Conservation (phyloP, 2,888 invertebrate genomes). For the Ctenicera cuprea region DNA sequence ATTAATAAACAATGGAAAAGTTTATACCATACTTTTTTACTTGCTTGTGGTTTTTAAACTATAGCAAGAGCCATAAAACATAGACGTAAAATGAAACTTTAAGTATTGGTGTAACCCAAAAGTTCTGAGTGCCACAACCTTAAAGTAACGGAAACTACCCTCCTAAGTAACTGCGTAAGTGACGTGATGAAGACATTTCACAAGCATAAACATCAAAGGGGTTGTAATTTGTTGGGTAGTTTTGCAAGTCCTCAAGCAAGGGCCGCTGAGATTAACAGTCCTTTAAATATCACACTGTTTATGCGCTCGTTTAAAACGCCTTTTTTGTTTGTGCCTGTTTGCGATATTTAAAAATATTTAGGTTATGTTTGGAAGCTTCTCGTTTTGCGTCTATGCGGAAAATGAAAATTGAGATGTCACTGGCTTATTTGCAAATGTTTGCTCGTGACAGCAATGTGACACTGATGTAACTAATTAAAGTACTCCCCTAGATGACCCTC, state of each 20-base stretch:
- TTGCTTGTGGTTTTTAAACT: too few species aligned
- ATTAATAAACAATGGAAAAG: too few species aligned
- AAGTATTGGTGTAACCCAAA: conserved; percentile 19
- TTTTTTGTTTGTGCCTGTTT: background rate
- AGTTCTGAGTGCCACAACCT: conserved; percentile 22
- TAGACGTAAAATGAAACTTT: conserved; percentile 12
- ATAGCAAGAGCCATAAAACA: background rate
- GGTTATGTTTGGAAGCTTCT: conserved; percentile 1
- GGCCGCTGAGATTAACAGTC: conserved; percentile 16
- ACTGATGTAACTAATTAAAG: conserved; percentile 49
- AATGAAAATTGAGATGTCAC: conserved; percentile 29
- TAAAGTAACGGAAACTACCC: conserved; percentile 29
- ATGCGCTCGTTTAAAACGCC: background rate
- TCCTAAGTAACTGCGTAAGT: conserved; percentile 22
- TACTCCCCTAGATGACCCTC: conserved; percentile 40
- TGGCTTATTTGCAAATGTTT: conserved; percentile 21
- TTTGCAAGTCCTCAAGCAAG: conserved; percentile 24
- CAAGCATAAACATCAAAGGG: conserved; percentile 30
- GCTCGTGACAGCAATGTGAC: conserved; percentile 32
- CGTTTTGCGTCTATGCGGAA: background rate
- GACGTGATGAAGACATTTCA: conserved; percentile 32
- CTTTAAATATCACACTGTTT: conserved; percentile 1
- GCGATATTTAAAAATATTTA: background rate
- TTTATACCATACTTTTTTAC: too few species aligned
- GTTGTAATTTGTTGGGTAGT: conserved; percentile 31